Conservation (phyloP, 1,140 invertebrate species). For the Brachionus calyciflorus region DNA sequence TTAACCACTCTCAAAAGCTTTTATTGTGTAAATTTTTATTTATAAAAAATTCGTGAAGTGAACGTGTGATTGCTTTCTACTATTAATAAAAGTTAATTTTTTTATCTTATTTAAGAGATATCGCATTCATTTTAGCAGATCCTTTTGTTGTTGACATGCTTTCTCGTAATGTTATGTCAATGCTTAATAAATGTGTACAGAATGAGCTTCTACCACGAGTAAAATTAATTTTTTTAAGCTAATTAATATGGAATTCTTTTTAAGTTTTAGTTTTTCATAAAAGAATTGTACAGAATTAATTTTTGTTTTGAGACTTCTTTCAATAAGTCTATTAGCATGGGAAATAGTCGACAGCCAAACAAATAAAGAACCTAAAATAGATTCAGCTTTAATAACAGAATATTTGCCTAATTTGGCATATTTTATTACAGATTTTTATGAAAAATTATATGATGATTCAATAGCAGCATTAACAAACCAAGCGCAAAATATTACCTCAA, state of each 20-base stretch:
- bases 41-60: too few species aligned
- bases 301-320: slow-evolving; percentile 84
- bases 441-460: slow-evolving; percentile 42
- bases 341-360: slow-evolving; percentile 87
- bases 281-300: slow-evolving; percentile 84
- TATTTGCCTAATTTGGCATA: slow-evolving; percentile 46
- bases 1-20: too few species aligned
- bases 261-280: too few species aligned
- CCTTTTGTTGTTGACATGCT: slow-evolving; percentile 42
- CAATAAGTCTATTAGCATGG: slow-evolving; percentile 87
- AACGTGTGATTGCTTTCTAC: too few species aligned
- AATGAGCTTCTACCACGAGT: slow-evolving; percentile 43
- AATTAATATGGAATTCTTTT: slow-evolving; percentile 15
- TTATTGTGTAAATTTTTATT: too few species aligned
- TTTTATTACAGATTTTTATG: slow-evolving; percentile 43
- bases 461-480: not conserved
- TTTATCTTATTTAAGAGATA: slow-evolving; percentile 4
- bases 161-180: slow-evolving; percentile 1
- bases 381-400: slow-evolving; percentile 48
- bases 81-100: not conserved
- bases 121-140: slow-evolving; percentile 36
- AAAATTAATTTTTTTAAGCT: not conserved
- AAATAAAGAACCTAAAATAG: slow-evolving; percentile 84
- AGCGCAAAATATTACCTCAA: not conserved
- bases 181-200: slow-evolving; percentile 41